Evolutionary conservation across 1,140 invertebrate genomes (phyloP), one percentile per base, ranked within the genome.

Genomic region (Zaprionus taronus): DNA sequence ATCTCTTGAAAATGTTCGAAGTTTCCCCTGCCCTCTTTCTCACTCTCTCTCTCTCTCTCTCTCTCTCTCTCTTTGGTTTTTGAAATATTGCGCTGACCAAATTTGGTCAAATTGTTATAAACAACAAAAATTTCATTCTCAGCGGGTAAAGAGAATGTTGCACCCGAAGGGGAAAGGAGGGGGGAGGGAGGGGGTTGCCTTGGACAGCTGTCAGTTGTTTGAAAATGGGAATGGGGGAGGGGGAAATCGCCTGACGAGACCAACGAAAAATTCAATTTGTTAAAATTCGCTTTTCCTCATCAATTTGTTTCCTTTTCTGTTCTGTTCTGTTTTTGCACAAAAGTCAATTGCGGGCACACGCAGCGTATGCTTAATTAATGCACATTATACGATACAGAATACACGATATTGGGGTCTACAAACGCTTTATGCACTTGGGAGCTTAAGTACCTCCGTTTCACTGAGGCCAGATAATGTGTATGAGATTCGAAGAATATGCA

Each of bases 101-200:
- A 89, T 89, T 89, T 89, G 84, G 84, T 81, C 81, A 89, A 89
- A 89, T 90, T 84, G 63, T 71, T 76, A 75, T 84, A 79, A 87
- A 87, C 78, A 89, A 76, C 53, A 41, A 67, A 70, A 70, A 75
- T 24, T 41, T 57, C 38, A 28, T 49, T 28, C 22, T 31, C 14
- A 57, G 28, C 14, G 34, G 41, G 20, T 14, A 17, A 22, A 4
- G 60, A 15, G n/a, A 34, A 34, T 34, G 31, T 34, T 34, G 31
- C 31, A 34, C 31, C 9, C 31, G 9, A 34, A 11, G 9, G 31
- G n/a, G 38, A 1, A 6, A 31, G 4, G 7, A 14, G 9, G 17
- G 3, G 1, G 28, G 22, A 34, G 5, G 4, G 14, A 9, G 20
- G 14, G 5, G 26, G 61, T 34, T 34, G 44, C 15, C 26, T 62